These are phyloP conservation scores for Ruditapes philippinarum DNA, from an alignment of 1,140 invertebrate species.

Conservation along the genomic window DNA sequence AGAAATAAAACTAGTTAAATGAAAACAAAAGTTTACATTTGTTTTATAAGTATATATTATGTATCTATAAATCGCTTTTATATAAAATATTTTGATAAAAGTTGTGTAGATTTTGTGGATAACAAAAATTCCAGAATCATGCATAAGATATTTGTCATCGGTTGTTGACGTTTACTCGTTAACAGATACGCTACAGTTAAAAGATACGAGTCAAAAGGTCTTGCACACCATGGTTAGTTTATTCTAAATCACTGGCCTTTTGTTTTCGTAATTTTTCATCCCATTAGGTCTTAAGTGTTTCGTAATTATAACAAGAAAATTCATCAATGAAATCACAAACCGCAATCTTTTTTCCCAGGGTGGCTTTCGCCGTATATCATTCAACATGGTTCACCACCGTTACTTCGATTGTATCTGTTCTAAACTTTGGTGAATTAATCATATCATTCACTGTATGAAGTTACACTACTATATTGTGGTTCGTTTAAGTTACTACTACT, in stretches of 20 bases:
- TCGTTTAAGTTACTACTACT: not conserved
- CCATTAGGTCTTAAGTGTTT: conserved; percentile 15
- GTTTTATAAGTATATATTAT: no score
- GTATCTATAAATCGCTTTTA: no score
- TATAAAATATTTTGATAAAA: no score
- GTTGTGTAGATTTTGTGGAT: no score
- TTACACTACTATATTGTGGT: not conserved
- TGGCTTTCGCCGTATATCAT: conserved; percentile 10
- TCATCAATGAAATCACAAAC: conserved; percentile 44
- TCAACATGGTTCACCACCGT: not conserved
- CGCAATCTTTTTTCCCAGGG: conserved; percentile 43
- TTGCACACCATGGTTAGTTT: not conserved
- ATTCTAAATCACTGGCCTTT: not conserved
- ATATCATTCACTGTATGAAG: conserved; percentile 14
- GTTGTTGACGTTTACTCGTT: not conserved
- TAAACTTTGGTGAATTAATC: conserved; percentile 28
- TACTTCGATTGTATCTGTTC: conserved; percentile 21
- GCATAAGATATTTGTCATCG: no score
- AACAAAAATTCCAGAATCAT: no score
- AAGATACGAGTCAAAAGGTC: conserved; percentile 22
- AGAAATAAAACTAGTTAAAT: no score
- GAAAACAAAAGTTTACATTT: no score
- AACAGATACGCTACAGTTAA: not conserved
- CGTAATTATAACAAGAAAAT: conserved; percentile 13
- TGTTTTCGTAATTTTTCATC: conserved; percentile 32